Evolutionary conservation across 2,113 vertebrate species (phyloP), one percentile per base, ranked within the genome.

Genomic region (Anseranas semipalmata): DNA sequence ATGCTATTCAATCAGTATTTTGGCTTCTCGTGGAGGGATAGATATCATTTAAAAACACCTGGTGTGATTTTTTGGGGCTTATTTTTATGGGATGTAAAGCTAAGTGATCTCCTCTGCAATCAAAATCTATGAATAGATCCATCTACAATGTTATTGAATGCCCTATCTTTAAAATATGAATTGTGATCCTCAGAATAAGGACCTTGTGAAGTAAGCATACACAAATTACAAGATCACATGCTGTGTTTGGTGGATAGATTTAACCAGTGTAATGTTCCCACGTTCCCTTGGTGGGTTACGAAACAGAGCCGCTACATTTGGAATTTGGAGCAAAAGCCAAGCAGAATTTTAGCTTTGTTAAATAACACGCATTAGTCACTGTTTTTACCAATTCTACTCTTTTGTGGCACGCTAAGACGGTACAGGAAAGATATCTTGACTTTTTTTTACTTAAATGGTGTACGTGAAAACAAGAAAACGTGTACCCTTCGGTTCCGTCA

Each of bases 401-500:
- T n/a, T 74, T 68, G 56, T 13, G 19, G n/a, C 24, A 19, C 83
- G 56, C 28, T 87, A 35, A 65, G 87, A 87, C 33, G 56, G 43
- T 59, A 83, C 89, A 73, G 70, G 41, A 89, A 94, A 87, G 46
- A 60, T 67, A 48, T 88, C 63, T 90, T 84, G 75, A 79, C 68
- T 93, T 78, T 58, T 93, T 95, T 87, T 89, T 84, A 89, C 60
- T 95, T 90, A 46, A 1, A 3, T 52, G 73, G 62, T 89, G 32
- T 94, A 84, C 3, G 12, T 77, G 75, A 92, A 80, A 89, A 93
- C 66, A 86, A 41, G 81, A 87, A 95, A 95, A 94, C 74, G 68
- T 93, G 66, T 94, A 94, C 50, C 77, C 60, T 41, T 82, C 1
- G 1, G 12, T 80, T 82, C 53, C 79, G 32, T 92, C 37, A 35